Evolutionary conservation across 2,797 vertebrate genomes (phyloP).

Genomic region (Aphelocoma californica): DNA sequence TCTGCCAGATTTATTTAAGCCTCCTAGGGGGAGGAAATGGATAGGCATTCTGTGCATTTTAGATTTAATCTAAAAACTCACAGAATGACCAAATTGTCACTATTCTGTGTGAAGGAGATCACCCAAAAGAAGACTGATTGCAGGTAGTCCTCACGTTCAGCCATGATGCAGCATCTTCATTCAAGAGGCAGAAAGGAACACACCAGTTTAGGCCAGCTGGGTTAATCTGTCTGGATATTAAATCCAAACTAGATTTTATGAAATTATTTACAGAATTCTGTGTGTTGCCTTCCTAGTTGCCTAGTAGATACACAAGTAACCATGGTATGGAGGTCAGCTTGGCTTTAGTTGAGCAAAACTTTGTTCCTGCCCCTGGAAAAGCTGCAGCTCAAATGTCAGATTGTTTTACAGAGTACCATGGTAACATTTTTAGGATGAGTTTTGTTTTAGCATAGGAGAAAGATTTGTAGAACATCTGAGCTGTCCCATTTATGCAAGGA

Average conservation of each 20-base stretch:
- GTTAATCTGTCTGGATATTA: neutral
- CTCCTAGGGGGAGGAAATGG: neutral
- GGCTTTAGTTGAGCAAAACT: neutral
- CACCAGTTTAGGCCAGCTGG: neutral
- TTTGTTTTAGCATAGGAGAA: neutral
- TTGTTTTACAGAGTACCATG: fast-evolving
- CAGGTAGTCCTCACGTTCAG: neutral
- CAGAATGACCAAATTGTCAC: neutral
- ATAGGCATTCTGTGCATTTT: neutral
- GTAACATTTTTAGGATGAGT: neutral
- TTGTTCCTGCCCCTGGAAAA: neutral
- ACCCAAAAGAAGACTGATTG: neutral
- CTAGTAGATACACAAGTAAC: neutral
- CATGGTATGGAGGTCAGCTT: neutral
- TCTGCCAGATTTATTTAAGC: neutral
- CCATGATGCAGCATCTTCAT: neutral
- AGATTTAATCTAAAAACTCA: neutral
- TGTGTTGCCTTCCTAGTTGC: neutral
- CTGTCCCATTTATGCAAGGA: neutral
- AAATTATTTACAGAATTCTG: neutral
- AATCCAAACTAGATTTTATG: neutral
- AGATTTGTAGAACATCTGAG: neutral
- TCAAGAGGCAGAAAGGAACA: neutral
- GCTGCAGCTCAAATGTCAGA: neutral
- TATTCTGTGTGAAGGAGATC: neutral